Percentiles rank a stretch among this genome's conserved stretches.
Evolutionary conservation across 2,888 invertebrate species (phyloP).

Genomic region (Cryptocephalus moraei): DNA sequence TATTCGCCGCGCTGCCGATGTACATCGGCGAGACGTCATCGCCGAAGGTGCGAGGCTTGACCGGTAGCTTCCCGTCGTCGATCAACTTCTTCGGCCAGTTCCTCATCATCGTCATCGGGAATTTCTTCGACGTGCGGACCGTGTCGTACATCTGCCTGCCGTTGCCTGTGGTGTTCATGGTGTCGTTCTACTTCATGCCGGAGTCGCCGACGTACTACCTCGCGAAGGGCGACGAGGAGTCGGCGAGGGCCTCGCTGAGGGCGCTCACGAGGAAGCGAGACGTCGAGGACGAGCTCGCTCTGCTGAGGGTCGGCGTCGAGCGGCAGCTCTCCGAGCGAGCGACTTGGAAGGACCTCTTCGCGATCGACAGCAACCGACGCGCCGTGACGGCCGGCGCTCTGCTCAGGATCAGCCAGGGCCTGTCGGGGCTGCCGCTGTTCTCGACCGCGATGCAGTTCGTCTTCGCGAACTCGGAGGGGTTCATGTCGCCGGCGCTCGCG

Average conservation of each 20-base stretch:
- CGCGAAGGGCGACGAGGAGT: slow-evolving; percentile 19
- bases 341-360: slow-evolving; percentile 25
- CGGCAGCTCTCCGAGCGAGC: slow-evolving; percentile 29
- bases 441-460: slow-evolving; percentile 26
- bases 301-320: slow-evolving; percentile 22
- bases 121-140: slow-evolving; percentile 37
- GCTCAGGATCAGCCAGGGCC: slow-evolving; percentile 26
- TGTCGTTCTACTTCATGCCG: slow-evolving; percentile 50
- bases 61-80: slow-evolving; percentile 24
- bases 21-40: slow-evolving; percentile 26
- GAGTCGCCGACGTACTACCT: slow-evolving; percentile 38
- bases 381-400: slow-evolving; percentile 25
- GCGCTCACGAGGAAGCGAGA: slow-evolving; percentile 19
- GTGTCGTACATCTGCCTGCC: slow-evolving; percentile 47
- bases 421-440: slow-evolving; percentile 26
- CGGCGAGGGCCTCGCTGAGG: slow-evolving; percentile 21
- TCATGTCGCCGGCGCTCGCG: slow-evolving; percentile 24
- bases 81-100: slow-evolving; percentile 24
- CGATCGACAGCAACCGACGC: slow-evolving; percentile 23
- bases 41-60: slow-evolving; percentile 25
- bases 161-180: slow-evolving; percentile 46
- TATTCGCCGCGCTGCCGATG: slow-evolving; percentile 22
- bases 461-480: slow-evolving; percentile 28
- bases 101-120: slow-evolving; percentile 41
- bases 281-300: slow-evolving; percentile 20